Evolutionary conservation across 2,888 invertebrate species (phyloP).

Genomic region (Notodonta ziczac): DNA sequence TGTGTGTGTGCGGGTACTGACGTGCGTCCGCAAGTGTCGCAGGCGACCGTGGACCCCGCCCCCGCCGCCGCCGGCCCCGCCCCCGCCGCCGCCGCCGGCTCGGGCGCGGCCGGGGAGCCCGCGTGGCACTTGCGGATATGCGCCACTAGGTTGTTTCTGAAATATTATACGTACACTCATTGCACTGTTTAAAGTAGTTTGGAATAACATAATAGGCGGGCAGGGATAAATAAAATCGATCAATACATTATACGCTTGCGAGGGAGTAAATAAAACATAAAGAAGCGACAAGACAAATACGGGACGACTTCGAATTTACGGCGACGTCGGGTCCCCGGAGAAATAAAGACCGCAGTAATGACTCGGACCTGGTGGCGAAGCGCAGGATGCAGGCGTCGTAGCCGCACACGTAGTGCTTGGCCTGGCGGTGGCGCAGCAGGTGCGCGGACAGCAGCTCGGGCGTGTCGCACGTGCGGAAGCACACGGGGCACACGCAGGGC

Average conservation of each 20-base stretch:
- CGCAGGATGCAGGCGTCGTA: constrained; percentile 74
- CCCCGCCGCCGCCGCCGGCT: not conserved
- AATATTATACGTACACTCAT: no score
- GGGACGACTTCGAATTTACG: no score
- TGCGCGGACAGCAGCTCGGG: constrained; percentile 59
- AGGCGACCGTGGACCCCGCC: constrained; percentile 30
- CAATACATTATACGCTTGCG: no score
- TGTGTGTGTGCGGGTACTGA: constrained; percentile 35
- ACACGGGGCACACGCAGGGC: constrained; percentile 53
- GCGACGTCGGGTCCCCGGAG: no score
- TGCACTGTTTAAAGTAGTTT: no score
- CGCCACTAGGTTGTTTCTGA: constrained; percentile 62
- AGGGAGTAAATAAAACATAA: no score
- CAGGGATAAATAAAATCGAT: no score
- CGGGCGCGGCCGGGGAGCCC: constrained; percentile 30
- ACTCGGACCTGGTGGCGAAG: constrained; percentile 59
- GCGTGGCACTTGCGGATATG: constrained; percentile 75
- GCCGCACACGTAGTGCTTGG: constrained; percentile 71
- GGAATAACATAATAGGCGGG: no score
- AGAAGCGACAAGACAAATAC: no score
- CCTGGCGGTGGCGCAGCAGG: constrained; percentile 62
- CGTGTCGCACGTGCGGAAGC: constrained; percentile 48
- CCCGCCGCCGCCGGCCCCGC: constrained; percentile 24
- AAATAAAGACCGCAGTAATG: no score
- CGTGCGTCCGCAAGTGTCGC: constrained; percentile 62